These are phyloP conservation scores for Halcyon smyrnensis DNA, from an alignment of 2,797 vertebrate species.

Conservation along the genomic window DNA sequence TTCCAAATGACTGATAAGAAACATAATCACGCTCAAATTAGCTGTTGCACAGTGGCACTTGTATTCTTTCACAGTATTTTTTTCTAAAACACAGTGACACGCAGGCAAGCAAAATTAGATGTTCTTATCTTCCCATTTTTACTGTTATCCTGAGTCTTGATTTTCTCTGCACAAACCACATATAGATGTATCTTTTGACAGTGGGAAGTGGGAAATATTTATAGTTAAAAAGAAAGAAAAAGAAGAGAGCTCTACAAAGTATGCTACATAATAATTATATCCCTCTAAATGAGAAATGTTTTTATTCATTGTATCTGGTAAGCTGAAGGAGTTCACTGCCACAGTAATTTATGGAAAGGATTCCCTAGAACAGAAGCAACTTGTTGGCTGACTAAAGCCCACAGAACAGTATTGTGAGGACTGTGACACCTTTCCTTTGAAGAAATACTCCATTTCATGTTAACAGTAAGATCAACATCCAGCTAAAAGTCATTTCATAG, in stretches of 20 bases:
- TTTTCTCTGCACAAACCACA: neutral
- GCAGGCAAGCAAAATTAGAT: neutral
- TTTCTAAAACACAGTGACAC: neutral
- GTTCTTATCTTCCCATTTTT: neutral
- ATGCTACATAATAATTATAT: neutral
- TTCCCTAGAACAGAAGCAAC: neutral
- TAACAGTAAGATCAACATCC: neutral
- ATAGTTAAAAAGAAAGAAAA: neutral
- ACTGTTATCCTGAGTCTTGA: neutral
- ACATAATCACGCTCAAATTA: neutral
- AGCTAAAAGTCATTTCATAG: neutral
- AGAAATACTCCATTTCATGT: neutral
- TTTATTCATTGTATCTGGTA: neutral
- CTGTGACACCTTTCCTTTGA: neutral
- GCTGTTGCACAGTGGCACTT: neutral
- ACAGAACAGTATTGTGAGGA: neutral
- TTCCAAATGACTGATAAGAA: neutral
- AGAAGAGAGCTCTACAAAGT: neutral
- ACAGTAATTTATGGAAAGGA: neutral
- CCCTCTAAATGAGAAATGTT: neutral
- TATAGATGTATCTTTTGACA: slow-evolving; percentile 1
- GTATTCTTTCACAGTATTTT: neutral
- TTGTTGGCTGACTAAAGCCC: neutral
- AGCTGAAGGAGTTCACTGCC: neutral
- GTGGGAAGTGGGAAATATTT: slow-evolving; percentile 13